phyloP scores from a whole-genome alignment of 2,888 invertebrate species.

The Leptarthrus brevirostris region DNA sequence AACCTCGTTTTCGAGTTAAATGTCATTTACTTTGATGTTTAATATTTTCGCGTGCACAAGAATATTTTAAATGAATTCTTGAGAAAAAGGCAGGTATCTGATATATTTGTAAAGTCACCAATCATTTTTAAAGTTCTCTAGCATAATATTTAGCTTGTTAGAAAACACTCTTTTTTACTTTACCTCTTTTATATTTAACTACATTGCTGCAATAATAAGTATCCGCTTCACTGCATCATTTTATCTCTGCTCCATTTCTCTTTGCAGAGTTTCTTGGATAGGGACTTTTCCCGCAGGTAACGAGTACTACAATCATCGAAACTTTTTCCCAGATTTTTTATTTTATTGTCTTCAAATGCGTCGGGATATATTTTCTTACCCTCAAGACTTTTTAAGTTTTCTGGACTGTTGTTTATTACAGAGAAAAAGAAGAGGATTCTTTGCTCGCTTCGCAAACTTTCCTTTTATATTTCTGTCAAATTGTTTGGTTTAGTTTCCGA shows the following conservation, averaged over 20 bases:
- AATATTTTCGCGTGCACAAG: conserved; percentile 1
- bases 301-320: conserved; percentile 21
- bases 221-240: conserved; percentile 33
- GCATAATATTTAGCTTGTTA: conserved; percentile 10
- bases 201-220: conserved; percentile 37
- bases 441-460: neutral
- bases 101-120: too few relatives aligned
- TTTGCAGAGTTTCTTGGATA: neutral
- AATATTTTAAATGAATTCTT: conserved; percentile 25
- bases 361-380: conserved; percentile 14
- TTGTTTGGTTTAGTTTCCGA: too few relatives aligned
- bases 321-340: conserved; percentile 12
- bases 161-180: neutral
- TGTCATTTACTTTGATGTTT: conserved; percentile 24
- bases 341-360: conserved; percentile 26
- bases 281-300: conserved; percentile 12
- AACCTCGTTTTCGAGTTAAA: conserved; percentile 31
- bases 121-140: conserved; percentile 6
- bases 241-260: conserved; percentile 26
- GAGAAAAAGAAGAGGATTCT: neutral
- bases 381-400: conserved; percentile 10
- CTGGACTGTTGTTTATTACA: conserved; percentile 1
- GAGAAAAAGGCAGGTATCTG: neutral
- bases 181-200: conserved; percentile 12
- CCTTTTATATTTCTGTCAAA: neutral